Evolutionary conservation across 2,888 invertebrate genomes (phyloP), one percentile per base, ranked within the genome.

Genomic region (Sycophila texana): DNA sequence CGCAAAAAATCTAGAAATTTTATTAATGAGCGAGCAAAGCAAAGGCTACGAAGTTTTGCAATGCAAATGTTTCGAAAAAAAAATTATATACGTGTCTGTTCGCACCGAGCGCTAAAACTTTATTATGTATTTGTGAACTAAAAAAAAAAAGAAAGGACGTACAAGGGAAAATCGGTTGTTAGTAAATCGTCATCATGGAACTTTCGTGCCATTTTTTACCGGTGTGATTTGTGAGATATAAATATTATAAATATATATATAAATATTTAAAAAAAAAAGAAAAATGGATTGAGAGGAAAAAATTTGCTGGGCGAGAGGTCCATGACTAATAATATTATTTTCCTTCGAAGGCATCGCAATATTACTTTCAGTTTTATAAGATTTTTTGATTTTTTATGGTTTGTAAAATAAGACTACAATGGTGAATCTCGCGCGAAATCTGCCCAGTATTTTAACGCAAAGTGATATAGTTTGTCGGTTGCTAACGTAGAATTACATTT

Each of bases 181-280:
- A 70, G 49, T 26, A 60, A 61, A 53, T 68, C 4, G 20, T 74
- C 12, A 77, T 74, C 73, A 74, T 74, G 84, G 82, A 84, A 84
- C 84, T 83, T 83, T 84, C 84, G 86, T 85, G 86, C 86, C 86
- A 85, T 86, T 86, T 85, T 83, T 81, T 83, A 84, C 68, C 83
- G 78, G 80, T 83, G 81, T 81, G 72, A 79, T 77, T 71, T 67
- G 65, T 70, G 55, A 81, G 68, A 71, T 71, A 72, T 63, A 58
- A 20, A 51, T 26, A 55, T 20, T 26, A 47, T 67, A 68, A 12
- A 55, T 57, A 57, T 57, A 57, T 10, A 75, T 26, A n/a, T 53
- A 58, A 20, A 53, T 26, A 63, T 53, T 47, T 70, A 20, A 55
- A 20, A 53, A 30, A 73, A 55, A 26, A 63, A n/a, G n/a, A 14